phyloP scores from a whole-genome alignment of 2,888 invertebrate genomes.

The Pyrochroa serraticornis region DNA sequence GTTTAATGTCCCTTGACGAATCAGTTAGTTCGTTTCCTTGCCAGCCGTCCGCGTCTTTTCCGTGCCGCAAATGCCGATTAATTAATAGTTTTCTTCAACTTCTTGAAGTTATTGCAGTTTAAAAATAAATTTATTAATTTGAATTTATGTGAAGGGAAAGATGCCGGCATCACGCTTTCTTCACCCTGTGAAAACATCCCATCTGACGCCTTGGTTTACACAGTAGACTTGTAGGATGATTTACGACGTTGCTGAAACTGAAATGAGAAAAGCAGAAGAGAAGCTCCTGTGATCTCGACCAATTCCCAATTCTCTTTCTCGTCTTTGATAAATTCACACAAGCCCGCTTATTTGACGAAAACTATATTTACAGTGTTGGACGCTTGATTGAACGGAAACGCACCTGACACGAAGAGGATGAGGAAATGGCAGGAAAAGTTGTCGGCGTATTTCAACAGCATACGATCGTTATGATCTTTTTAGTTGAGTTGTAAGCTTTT shows the following conservation, averaged over 20 bases:
- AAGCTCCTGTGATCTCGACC: conserved; percentile 16
- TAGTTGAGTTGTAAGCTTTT: too few relatives aligned
- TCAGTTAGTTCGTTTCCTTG: too few relatives aligned
- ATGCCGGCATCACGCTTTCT: too few relatives aligned
- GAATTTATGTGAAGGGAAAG: too few relatives aligned
- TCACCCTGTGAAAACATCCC: conserved; percentile 3
- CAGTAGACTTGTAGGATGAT: conserved; percentile 14
- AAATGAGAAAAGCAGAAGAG: conserved; percentile 15
- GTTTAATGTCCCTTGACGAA: too few relatives aligned
- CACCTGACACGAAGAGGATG: conserved; percentile 19
- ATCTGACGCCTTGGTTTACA: conserved; percentile 6
- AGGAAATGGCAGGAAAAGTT: conserved; percentile 12
- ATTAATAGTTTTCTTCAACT: too few relatives aligned
- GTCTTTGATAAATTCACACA: conserved; percentile 17
- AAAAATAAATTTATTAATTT: too few relatives aligned
- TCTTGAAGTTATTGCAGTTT: too few relatives aligned
- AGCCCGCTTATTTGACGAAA: conserved; percentile 29
- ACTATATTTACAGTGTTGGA: conserved; percentile 32
- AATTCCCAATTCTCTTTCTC: conserved; percentile 16
- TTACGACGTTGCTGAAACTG: conserved; percentile 16
- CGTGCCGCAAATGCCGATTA: too few relatives aligned
- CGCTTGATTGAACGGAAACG: conserved; percentile 30
- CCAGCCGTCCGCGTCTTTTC: too few relatives aligned
- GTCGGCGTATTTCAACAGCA: too few relatives aligned
- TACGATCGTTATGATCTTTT: too few relatives aligned